Conservation (phyloP, 35 echinoderm and acorn worm genomes). For the Ophiothrix spiculata region DNA sequence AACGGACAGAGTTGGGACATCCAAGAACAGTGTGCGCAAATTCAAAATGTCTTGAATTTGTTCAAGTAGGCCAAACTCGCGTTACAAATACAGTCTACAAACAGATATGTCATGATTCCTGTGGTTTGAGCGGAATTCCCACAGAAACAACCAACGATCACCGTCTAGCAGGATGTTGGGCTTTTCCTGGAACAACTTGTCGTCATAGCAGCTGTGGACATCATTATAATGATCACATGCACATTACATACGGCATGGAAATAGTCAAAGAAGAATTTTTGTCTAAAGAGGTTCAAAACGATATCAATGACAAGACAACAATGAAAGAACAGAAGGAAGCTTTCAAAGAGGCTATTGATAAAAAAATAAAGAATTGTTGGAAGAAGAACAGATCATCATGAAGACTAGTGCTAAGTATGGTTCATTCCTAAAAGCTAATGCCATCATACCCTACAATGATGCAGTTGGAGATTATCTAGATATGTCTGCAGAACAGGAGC, state of each 20-base stretch:
- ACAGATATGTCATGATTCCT: constrained; percentile 6
- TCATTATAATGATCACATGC: neutral
- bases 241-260: neutral
- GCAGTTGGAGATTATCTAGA: neutral
- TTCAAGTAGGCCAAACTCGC: neutral
- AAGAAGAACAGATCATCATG: neutral
- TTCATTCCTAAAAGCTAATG: too few species aligned
- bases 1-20: neutral
- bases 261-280: neutral
- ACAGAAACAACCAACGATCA: constrained; percentile 15
- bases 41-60: neutral
- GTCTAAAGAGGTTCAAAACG: neutral
- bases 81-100: neutral
- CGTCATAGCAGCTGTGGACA: neutral
- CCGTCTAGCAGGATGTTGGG: neutral
- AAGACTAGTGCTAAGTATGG: too few species aligned
- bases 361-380: neutral
- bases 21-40: constrained; percentile 17
- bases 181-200: neutral
- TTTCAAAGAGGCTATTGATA: neutral
- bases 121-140: constrained; percentile 9
- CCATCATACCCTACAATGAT: too few species aligned
- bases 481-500: neutral
- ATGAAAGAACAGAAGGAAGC: neutral
- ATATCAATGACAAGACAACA: neutral